Evolutionary conservation across 2,113 vertebrate species (phyloP), one percentile per base, ranked within the genome.

Genomic region (Tachysurus vachellii): DNA sequence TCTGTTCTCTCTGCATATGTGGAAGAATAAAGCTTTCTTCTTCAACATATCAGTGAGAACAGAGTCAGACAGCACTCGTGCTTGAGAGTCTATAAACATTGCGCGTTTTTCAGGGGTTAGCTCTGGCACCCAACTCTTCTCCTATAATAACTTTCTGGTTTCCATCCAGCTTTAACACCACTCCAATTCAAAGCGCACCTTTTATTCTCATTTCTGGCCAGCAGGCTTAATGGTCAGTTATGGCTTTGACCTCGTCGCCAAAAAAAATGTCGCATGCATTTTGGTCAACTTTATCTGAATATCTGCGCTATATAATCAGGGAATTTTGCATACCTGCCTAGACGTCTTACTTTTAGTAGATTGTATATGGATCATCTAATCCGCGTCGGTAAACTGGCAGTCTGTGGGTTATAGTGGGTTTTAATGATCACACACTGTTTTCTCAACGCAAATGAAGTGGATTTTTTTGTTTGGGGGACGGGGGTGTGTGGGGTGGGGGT

Each of bases 141-240:
- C 53, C 28, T 85, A 47, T 85, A 76, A 47, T 17, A 53, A 7
- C 75, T 54, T 28, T 61, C 26, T 75, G 83, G 11, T 44, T 71
- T 13, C 36, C 82, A 71, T 84, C 16, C 42, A 59, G 13, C 59
- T 3, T 42, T 10, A 23, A 7, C n/a, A 36, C 21, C 75, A 42
- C 5, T 50, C 75, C 57, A 85, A 73, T 85, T 80, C 79, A 85
- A 79, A 79, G 19, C 59, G 21, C 6, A 54, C 17, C 36, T 36
- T 79, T 76, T 31, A 79, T 42, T 36, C 36, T 11, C 4, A 76
- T 85, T 54, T 85, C 42, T 66, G 47, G 59, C 44, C 50, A 62
- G 44, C 36, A 61, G 57, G 5, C 31, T 62, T 62, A 9, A 31
- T 21, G 57, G 5, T 31, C 42, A 59, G 5, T 57, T 26, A 82